These are phyloP conservation scores for Saturnia pavonia DNA, from an alignment of 2,888 invertebrate species.

Conservation along the genomic window DNA sequence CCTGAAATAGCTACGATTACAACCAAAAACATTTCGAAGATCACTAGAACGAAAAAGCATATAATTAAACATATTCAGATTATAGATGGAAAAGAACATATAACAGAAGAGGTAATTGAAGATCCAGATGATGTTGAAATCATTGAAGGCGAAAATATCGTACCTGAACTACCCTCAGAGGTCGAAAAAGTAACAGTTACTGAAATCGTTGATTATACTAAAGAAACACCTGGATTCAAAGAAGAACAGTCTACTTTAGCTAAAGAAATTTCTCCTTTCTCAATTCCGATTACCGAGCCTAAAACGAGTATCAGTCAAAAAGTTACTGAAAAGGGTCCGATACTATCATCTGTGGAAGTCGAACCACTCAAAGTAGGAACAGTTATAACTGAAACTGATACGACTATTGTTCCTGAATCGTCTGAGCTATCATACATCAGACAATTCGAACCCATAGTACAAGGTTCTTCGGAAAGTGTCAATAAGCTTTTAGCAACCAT, in stretches of 20 bases:
- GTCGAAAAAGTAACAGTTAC: slow-evolving; percentile 18
- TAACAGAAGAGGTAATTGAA: background rate
- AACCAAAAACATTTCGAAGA: background rate
- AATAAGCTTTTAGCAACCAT: slow-evolving; percentile 44
- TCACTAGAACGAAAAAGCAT: slow-evolving; percentile 68
- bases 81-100: slow-evolving; percentile 88
- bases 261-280: slow-evolving; percentile 11
- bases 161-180: background rate
- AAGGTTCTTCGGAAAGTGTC: slow-evolving; percentile 50
- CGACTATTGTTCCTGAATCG: slow-evolving; percentile 37
- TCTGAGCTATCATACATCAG: slow-evolving; percentile 54
- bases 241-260: slow-evolving; percentile 19
- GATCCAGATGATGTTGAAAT: slow-evolving; percentile 69
- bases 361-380: slow-evolving; percentile 49
- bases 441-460: slow-evolving; percentile 49
- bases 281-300: slow-evolving; percentile 19
- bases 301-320: slow-evolving; percentile 36
- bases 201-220: slow-evolving; percentile 10
- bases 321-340: slow-evolving; percentile 39
- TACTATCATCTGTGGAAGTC: slow-evolving; percentile 46
- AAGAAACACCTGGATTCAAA: slow-evolving; percentile 31
- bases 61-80: slow-evolving; percentile 90
- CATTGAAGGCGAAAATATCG: slow-evolving; percentile 85
- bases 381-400: slow-evolving; percentile 48
- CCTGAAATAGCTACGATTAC: slow-evolving; percentile 16